Percentiles rank a stretch among this genome's conserved stretches.
Evolutionary conservation across 2,888 invertebrate genomes (phyloP).

Genomic region (Chromoteleia sp.): DNA sequence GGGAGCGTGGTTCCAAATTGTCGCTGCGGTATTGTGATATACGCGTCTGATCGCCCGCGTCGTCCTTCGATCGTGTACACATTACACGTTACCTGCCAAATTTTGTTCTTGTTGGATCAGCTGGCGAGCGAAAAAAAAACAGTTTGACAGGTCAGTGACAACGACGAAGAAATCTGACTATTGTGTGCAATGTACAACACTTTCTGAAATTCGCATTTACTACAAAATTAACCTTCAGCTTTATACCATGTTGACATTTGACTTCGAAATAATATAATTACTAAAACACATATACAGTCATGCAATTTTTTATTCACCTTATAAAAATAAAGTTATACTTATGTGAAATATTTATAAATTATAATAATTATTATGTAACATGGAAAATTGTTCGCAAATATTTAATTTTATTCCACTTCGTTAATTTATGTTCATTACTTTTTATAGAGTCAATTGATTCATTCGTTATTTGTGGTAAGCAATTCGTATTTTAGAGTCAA

Average conservation of each 20-base stretch:
- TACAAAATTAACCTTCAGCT: no score
- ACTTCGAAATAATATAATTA: no score
- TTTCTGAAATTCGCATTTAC: no score
- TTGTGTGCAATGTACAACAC: no score
- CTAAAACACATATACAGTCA: no score
- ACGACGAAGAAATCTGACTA: neutral
- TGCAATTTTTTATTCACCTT: no score
- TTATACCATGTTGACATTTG: no score
- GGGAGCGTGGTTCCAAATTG: neutral
- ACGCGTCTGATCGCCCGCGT: constrained; percentile 8
- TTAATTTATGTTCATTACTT: neutral
- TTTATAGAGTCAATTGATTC: neutral
- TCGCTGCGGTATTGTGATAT: constrained; percentile 2
- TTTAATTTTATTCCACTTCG: neutral
- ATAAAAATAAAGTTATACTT: no score
- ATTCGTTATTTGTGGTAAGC: constrained; percentile 1
- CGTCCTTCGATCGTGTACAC: constrained; percentile 7
- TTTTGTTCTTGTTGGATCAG: constrained; percentile 7
- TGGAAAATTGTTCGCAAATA: neutral
- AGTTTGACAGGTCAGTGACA: constrained; percentile 37
- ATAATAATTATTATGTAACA: neutral
- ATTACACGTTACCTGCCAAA: constrained; percentile 9
- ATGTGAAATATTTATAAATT: no score
- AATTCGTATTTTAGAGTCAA: neutral
- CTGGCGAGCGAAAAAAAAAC: neutral